A percentile compares a stretch with the other conserved stretches of the same genome.
Evolutionary conservation across 2,797 vertebrate genomes (phyloP).

Genomic region (Zalophus californianus): DNA sequence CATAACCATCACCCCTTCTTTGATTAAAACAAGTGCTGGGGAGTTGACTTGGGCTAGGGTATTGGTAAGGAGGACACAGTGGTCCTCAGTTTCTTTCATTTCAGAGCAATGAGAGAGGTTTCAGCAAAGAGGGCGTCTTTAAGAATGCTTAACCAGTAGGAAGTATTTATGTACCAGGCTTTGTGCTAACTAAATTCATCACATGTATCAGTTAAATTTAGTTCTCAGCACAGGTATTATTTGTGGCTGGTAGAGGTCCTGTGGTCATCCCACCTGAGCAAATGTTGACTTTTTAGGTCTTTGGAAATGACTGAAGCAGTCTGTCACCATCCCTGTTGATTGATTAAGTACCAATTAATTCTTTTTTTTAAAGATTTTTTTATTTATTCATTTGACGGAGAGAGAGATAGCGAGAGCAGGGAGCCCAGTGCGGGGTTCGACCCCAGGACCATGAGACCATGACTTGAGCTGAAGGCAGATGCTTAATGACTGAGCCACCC

Average conservation of each 20-base stretch:
- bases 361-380: neutral
- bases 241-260: neutral
- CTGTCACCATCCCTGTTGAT: neutral
- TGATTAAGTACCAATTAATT: constrained; percentile 51
- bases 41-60: neutral
- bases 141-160: neutral
- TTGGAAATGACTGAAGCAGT: constrained; percentile 48
- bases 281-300: constrained; percentile 41
- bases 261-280: neutral
- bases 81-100: neutral
- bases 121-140: neutral
- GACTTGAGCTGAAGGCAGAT: no score
- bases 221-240: constrained; percentile 25
- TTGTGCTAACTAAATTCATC: neutral
- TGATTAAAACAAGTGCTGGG: neutral
- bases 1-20: neutral
- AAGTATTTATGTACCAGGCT: neutral
- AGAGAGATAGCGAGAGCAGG: no score
- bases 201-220: neutral
- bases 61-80: neutral
- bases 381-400: no score
- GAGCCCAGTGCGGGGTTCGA: no score
- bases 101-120: neutral
- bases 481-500: no score
- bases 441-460: no score